Evolutionary conservation across 2,888 invertebrate genomes (phyloP).

Genomic region (Argynnis bischoffii): DNA sequence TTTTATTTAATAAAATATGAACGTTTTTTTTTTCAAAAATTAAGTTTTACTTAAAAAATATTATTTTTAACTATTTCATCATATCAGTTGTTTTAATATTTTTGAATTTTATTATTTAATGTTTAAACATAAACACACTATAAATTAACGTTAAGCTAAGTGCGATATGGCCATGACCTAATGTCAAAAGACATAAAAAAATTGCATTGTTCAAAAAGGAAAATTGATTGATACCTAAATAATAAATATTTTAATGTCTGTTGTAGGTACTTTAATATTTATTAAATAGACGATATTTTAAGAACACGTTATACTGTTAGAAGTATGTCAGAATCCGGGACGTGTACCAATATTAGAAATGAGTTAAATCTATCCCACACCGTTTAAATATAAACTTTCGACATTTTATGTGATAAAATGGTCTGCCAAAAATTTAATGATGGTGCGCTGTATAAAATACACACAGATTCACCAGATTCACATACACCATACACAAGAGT

Average conservation of each 20-base stretch:
- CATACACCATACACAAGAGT: too few species aligned
- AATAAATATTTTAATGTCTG: not conserved
- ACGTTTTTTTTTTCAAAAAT: not conserved
- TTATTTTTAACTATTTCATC: too few species aligned
- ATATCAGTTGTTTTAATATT: too few species aligned
- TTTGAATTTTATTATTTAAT: too few species aligned
- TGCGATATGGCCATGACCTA: not conserved
- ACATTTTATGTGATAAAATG: slow-evolving; percentile 18
- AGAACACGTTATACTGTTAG: not conserved
- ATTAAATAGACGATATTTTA: not conserved
- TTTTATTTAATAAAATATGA: not conserved
- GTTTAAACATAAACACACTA: too few species aligned
- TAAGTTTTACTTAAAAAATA: too few species aligned
- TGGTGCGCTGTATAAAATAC: slow-evolving; percentile 4
- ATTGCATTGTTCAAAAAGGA: not conserved
- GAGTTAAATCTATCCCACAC: slow-evolving; percentile 17
- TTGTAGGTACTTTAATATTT: not conserved
- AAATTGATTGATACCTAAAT: not conserved
- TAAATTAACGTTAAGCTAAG: not conserved
- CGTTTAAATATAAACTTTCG: slow-evolving; percentile 19
- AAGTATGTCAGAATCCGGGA: slow-evolving; percentile 14
- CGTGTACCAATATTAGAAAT: slow-evolving; percentile 20
- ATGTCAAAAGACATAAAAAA: slow-evolving; percentile 7
- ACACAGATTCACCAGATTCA: not conserved
- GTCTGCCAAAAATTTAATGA: slow-evolving; percentile 21